A percentile compares a stretch with the other conserved stretches of the same genome.
phyloP scores from a whole-genome alignment of 2,797 vertebrate species.

The Lutjanus campechanus region DNA sequence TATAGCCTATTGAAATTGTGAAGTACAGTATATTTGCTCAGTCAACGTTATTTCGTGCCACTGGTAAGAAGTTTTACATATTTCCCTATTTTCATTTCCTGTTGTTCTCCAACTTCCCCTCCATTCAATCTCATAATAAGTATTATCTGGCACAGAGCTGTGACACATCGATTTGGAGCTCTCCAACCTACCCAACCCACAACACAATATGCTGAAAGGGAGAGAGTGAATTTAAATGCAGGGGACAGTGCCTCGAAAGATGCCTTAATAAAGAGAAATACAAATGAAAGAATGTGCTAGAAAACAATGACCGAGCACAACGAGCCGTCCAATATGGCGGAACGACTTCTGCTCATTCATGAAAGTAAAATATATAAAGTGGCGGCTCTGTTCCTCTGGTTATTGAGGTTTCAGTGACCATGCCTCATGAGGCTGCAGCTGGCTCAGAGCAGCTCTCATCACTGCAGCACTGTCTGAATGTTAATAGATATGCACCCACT shows the following conservation, averaged over 20 bases:
- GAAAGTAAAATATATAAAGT: conserved; percentile 60
- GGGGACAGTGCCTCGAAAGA: conserved; percentile 32
- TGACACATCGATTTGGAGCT: conserved; percentile 61
- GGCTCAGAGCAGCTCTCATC: conserved; percentile 72
- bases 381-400: conserved; percentile 47
- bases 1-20: background rate
- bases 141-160: conserved; percentile 54
- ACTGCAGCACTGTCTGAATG: conserved; percentile 76
- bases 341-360: conserved; percentile 51
- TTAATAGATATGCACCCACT: conserved; percentile 78
- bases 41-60: conserved; percentile 43
- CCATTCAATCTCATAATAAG: conserved; percentile 53
- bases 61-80: conserved; percentile 34
- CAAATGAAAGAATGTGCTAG: conserved; percentile 24
- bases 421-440: conserved; percentile 72
- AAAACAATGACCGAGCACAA: conserved; percentile 23
- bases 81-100: conserved; percentile 77
- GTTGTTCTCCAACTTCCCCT: conserved; percentile 64
- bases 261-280: conserved; percentile 20
- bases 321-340: background rate
- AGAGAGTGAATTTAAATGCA: conserved; percentile 63
- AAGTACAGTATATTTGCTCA: conserved; percentile 33
- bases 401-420: conserved; percentile 48
- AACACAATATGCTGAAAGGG: conserved; percentile 56
- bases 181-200: conserved; percentile 19